Percentiles rank a stretch among this genome's conserved stretches.
phyloP scores from a whole-genome alignment of 2,113 vertebrate species.

The Bubo blakistoni region DNA sequence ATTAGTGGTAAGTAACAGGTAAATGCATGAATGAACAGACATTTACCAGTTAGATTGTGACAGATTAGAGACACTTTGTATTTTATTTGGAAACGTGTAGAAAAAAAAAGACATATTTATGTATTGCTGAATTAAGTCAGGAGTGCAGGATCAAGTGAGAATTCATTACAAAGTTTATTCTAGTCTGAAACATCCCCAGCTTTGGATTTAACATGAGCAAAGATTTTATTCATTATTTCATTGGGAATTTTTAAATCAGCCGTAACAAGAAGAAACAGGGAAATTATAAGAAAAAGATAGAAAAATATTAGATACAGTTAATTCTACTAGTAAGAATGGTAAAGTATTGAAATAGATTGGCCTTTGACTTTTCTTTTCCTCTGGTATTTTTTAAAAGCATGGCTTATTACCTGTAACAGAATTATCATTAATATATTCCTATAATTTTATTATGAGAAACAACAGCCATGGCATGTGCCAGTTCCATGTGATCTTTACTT shows the following conservation, averaged over 20 bases:
- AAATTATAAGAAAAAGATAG: neutral
- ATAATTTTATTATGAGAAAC: neutral
- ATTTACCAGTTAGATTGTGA: neutral
- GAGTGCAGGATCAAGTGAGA: neutral
- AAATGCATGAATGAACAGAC: neutral
- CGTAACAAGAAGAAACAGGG: neutral
- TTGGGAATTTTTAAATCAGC: neutral
- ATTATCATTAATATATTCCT: neutral
- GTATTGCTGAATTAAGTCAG: neutral
- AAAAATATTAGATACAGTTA: neutral
- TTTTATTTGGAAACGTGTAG: neutral
- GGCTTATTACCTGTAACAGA: neutral
- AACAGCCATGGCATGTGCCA: neutral
- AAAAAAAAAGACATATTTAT: fast-evolving
- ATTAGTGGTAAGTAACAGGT: neutral
- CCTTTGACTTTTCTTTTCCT: neutral
- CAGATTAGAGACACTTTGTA: neutral
- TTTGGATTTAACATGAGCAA: neutral
- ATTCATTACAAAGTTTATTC: neutral
- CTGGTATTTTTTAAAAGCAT: neutral
- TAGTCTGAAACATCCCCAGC: neutral
- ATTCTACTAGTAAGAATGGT: neutral
- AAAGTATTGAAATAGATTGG: neutral
- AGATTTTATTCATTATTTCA: neutral
- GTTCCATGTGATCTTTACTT: neutral